phyloP scores from a whole-genome alignment of 2,113 vertebrate genomes.

The Ophthalmolycus amberensis region DNA sequence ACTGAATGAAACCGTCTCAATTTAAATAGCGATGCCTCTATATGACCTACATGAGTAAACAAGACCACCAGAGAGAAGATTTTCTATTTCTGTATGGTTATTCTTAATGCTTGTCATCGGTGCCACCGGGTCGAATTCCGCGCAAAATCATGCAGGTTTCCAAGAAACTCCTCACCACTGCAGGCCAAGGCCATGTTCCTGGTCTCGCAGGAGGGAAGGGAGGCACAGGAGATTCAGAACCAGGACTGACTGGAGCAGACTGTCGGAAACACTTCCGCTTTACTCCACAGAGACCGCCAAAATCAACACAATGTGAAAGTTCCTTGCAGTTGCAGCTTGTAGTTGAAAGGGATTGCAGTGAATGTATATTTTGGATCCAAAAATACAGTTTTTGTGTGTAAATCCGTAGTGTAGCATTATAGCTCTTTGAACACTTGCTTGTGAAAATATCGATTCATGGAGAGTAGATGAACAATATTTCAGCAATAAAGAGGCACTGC shows the following conservation, averaged over 20 bases:
- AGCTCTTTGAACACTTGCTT: neutral
- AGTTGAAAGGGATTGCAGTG: neutral
- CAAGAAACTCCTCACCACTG: too few species aligned
- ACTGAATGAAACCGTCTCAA: neutral
- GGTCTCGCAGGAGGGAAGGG: too few species aligned
- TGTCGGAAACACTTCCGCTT: too few species aligned
- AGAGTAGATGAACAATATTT: neutral
- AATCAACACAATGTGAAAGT: too few species aligned
- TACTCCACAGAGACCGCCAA: too few species aligned
- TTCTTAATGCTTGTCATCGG: too few species aligned
- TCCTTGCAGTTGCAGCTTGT: neutral
- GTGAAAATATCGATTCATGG: neutral
- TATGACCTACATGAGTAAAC: neutral
- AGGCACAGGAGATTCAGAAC: too few species aligned
- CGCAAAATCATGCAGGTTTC: too few species aligned
- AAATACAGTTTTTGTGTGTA: neutral
- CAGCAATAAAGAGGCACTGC: neutral
- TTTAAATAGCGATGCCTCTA: too few species aligned
- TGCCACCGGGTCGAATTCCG: too few species aligned
- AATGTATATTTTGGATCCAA: neutral
- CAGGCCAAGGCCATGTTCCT: too few species aligned
- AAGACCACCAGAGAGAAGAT: neutral
- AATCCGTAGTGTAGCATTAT: neutral
- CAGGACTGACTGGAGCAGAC: too few species aligned
- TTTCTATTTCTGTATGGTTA: neutral